Conservation (phyloP, 1,140 invertebrate species). For the honey bee (Apis mellifera) region DNA sequence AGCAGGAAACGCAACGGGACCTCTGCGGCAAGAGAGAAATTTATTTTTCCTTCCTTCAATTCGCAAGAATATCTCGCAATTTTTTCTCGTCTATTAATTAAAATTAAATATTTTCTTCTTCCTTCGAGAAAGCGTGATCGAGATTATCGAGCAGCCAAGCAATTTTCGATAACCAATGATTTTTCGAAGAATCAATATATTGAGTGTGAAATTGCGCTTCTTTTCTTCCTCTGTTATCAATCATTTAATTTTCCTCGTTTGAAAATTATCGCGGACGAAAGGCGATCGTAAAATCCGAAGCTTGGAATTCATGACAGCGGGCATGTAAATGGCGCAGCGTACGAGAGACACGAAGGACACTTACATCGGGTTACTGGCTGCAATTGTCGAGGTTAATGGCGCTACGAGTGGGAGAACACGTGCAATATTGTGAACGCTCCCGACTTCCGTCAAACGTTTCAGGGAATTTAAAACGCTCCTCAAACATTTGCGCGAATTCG, state of each 20-base stretch:
- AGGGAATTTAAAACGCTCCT: background rate
- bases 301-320: background rate
- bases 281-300: background rate
- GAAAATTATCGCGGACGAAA: too few relatives aligned
- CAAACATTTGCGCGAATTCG: too few relatives aligned
- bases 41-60: background rate
- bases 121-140: too few relatives aligned
- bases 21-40: background rate
- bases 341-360: constrained; percentile 5
- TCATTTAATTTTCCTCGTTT: too few relatives aligned
- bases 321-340: background rate
- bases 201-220: too few relatives aligned
- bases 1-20: background rate
- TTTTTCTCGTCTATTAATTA: background rate
- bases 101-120: background rate
- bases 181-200: too few relatives aligned
- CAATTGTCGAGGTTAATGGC: constrained; percentile 20
- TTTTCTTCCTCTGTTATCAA: too few relatives aligned
- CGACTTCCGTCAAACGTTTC: constrained; percentile 3
- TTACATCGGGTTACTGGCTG: constrained; percentile 14
- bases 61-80: too few relatives aligned
- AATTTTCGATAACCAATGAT: too few relatives aligned
- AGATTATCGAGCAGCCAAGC: too few relatives aligned
- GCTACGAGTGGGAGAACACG: constrained; percentile 8
- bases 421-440: background rate